phyloP scores from a whole-genome alignment of 2,888 invertebrate species.

The Lapara coniferarum region DNA sequence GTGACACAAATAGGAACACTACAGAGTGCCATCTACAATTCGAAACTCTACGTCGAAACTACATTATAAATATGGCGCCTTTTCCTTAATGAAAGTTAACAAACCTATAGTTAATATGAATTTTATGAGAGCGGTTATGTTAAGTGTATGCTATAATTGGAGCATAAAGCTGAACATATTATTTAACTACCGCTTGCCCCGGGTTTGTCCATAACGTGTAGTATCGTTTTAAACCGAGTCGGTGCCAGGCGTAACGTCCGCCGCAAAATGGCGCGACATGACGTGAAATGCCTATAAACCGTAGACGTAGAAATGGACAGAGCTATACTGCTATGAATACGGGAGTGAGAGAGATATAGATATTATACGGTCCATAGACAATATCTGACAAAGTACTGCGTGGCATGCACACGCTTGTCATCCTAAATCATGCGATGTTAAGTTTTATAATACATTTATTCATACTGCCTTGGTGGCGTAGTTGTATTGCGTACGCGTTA shows the following conservation, averaged over 20 bases:
- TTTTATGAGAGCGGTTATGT: constrained; percentile 10
- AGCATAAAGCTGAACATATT: constrained; percentile 15
- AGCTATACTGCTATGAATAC: too few species aligned
- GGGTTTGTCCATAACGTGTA: constrained; percentile 8
- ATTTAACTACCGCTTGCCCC: constrained; percentile 7
- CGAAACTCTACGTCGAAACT: neutral
- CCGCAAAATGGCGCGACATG: neutral
- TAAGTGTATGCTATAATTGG: constrained; percentile 15
- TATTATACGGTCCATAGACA: too few species aligned
- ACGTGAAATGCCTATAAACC: neutral
- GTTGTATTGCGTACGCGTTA: too few species aligned
- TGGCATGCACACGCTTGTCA: too few species aligned
- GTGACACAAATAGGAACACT: neutral
- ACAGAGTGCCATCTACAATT: neutral
- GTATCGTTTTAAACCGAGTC: neutral
- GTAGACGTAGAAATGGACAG: too few species aligned
- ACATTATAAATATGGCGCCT: neutral
- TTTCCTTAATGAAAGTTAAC: constrained; percentile 1
- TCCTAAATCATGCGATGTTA: too few species aligned
- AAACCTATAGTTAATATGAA: constrained; percentile 5
- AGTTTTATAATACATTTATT: too few species aligned
- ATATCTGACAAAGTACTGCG: too few species aligned
- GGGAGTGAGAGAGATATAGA: too few species aligned
- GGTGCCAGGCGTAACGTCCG: neutral
- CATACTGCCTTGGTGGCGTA: too few species aligned